Percentiles rank a stretch among this genome's conserved stretches.
phyloP scores from a whole-genome alignment of 2,113 vertebrate genomes.

The Andinoacara biseriatus region DNA sequence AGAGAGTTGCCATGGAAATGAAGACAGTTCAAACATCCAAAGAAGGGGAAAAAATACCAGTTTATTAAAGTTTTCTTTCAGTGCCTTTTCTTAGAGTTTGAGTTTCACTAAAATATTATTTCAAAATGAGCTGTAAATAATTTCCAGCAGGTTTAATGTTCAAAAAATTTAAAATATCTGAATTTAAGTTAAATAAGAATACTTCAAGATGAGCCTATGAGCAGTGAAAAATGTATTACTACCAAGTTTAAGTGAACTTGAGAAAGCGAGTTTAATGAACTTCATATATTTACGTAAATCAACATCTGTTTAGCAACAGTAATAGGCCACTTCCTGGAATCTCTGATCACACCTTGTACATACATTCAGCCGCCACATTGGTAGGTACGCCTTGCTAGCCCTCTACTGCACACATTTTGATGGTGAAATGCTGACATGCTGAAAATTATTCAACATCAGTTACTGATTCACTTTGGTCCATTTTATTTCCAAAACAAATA shows the following conservation, averaged over 20 bases:
- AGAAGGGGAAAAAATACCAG: neutral
- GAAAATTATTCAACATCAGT: too few species aligned
- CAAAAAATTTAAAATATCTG: neutral
- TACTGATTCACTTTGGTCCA: too few species aligned
- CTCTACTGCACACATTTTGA: too few species aligned
- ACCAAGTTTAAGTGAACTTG: neutral
- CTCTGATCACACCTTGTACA: neutral
- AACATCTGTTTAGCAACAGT: neutral
- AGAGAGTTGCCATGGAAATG: slow-evolving; percentile 20
- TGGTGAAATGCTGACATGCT: too few species aligned
- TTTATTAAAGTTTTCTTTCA: neutral
- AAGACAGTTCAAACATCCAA: neutral
- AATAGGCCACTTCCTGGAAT: neutral
- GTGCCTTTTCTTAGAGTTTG: neutral
- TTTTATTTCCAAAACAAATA: too few species aligned
- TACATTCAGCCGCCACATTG: neutral
- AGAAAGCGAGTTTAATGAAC: neutral
- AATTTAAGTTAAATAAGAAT: neutral
- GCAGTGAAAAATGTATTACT: neutral
- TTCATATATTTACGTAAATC: neutral
- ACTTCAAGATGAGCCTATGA: neutral
- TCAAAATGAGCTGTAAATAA: neutral
- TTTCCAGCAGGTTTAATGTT: neutral
- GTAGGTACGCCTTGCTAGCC: too few species aligned
- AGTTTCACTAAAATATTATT: neutral